These are phyloP conservation scores for Acleris laterana DNA, from an alignment of 2,888 invertebrate genomes.

Conservation along the genomic window DNA sequence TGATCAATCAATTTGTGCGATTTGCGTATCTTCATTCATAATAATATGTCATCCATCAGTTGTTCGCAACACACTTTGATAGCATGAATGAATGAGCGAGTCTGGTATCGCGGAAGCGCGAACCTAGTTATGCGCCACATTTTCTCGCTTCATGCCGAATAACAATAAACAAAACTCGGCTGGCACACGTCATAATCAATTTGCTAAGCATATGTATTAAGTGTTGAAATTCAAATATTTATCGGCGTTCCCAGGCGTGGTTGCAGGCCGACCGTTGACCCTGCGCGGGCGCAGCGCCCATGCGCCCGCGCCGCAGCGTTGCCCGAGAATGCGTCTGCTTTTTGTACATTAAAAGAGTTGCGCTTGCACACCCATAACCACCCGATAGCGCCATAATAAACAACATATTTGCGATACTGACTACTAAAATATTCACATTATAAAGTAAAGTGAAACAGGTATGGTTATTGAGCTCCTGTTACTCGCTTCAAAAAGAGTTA, in stretches of 20 bases:
- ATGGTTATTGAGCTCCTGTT: too few relatives aligned
- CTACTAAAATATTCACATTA: not conserved
- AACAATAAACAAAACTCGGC: conserved; percentile 55
- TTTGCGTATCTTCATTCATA: conserved; percentile 18
- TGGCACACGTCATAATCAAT: conserved; percentile 73
- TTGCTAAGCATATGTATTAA: conserved; percentile 82
- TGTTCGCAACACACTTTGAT: conserved; percentile 18
- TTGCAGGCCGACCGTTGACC: conserved; percentile 79
- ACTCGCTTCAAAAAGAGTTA: too few relatives aligned
- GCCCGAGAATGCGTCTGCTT: conserved; percentile 62
- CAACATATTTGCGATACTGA: conserved; percentile 8
- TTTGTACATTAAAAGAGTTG: conserved; percentile 53
- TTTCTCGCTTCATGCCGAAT: conserved; percentile 10
- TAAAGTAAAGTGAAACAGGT: not conserved
- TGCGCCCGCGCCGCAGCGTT: conserved; percentile 34
- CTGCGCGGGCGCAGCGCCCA: conserved; percentile 59
- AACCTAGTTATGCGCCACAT: not conserved
- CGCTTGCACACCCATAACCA: conserved; percentile 54
- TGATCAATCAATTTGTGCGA: conserved; percentile 26
- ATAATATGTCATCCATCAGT: conserved; percentile 12
- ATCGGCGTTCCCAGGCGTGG: conserved; percentile 79
- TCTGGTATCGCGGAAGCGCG: not conserved
- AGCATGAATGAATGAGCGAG: conserved; percentile 19
- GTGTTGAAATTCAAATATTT: conserved; percentile 84
- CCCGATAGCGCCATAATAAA: conserved; percentile 33